Evolutionary conservation across 2,113 vertebrate species (phyloP).

Genomic region (Procavia capensis): DNA sequence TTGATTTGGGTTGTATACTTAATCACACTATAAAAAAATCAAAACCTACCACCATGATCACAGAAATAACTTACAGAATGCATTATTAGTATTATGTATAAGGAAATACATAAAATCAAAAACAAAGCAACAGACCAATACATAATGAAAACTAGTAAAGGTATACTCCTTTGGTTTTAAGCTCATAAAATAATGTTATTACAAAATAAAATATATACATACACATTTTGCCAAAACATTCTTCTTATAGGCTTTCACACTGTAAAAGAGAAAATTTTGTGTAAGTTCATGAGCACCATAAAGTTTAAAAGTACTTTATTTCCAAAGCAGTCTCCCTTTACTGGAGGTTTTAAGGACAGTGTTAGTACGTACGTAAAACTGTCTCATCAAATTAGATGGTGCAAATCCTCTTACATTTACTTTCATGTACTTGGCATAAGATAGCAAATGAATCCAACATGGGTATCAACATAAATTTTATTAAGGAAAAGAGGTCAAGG

Average conservation of each 20-base stretch:
- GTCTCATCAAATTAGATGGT: background rate
- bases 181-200: background rate
- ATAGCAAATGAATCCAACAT: background rate
- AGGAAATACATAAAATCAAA: background rate
- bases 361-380: background rate
- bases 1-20: too few species aligned
- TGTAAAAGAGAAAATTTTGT: conserved; percentile 86
- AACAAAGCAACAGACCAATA: background rate
- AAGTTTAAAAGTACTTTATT: conserved; percentile 25
- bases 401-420: background rate
- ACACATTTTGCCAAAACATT: conserved; percentile 99
- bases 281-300: conserved; percentile 1
- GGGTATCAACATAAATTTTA: background rate
- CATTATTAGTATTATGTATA: background rate
- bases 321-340: conserved; percentile 30
- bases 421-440: conserved; percentile 39
- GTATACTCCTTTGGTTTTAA: conserved; percentile 33
- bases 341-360: background rate
- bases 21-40: too few species aligned
- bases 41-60: background rate
- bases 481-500: background rate
- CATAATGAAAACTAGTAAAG: conserved; percentile 11
- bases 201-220: conserved; percentile 84
- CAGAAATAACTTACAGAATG: background rate
- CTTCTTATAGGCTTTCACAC: conserved; percentile 96